Conservation (phyloP, 1,140 invertebrate genomes). For the Bombyx mori region ASM3026992v2 NC_085122.1:6817501-6818000, state of each 20-base stretch:
- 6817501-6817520: slow-evolving; percentile 86
- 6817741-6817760: too few species aligned
- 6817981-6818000: slow-evolving; percentile 91
- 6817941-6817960: slow-evolving; percentile 89
- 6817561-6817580: slow-evolving; percentile 15
- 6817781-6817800: slow-evolving; percentile 19
- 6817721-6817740: slow-evolving; percentile 50
- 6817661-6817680: too few species aligned
- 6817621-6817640: slow-evolving; percentile 21
- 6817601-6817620: slow-evolving; percentile 17
- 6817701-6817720: slow-evolving; percentile 29
- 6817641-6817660: slow-evolving; percentile 15
- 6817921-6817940: slow-evolving; percentile 88
- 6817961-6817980: slow-evolving; percentile 93
- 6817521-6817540: slow-evolving; percentile 79
- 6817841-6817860: slow-evolving; percentile 71
- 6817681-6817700: too few species aligned
- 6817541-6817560: slow-evolving; percentile 73
- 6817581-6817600: slow-evolving; percentile 14
- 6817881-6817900: slow-evolving; percentile 85
- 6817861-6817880: slow-evolving; percentile 77
- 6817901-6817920: slow-evolving; percentile 88
- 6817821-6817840: background rate
- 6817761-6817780: slow-evolving; percentile 45
- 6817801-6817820: background rate